Percentiles rank a stretch among this genome's conserved stretches.
Conservation (phyloP, 2,113 vertebrate genomes). For the Myotis davidii region DNA sequence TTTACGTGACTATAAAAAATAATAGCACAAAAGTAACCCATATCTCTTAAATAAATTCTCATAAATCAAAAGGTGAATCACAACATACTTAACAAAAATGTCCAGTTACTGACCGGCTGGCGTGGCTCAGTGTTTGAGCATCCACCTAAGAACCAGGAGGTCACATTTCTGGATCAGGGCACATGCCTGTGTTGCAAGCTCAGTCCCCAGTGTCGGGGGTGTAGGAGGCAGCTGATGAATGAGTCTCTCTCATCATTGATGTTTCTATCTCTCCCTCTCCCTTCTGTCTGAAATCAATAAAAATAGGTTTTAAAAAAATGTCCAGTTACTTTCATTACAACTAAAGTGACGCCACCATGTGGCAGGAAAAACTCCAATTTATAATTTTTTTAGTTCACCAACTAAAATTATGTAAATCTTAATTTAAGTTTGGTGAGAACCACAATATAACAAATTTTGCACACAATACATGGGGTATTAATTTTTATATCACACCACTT, state of each 20-base stretch:
- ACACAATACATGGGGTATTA: background rate
- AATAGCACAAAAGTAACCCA: background rate
- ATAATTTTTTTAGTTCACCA: background rate
- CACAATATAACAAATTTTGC: background rate
- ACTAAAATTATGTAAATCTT: background rate
- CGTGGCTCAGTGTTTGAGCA: too few species aligned
- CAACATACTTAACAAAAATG: background rate
- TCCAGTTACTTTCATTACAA: background rate
- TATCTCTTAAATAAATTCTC: background rate
- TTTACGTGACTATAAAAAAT: background rate
- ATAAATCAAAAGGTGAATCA: background rate
- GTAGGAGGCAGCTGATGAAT: too few species aligned
- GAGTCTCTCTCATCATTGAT: too few species aligned
- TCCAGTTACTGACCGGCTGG: too few species aligned
- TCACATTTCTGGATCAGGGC: too few species aligned
- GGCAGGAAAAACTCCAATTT: background rate
- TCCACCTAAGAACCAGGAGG: too few species aligned
- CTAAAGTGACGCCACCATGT: constrained; percentile 5
- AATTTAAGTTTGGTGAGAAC: background rate
- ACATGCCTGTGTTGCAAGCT: too few species aligned
- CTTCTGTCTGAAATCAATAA: too few species aligned
- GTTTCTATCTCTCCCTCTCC: too few species aligned
- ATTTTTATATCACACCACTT: background rate
- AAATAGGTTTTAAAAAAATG: background rate
- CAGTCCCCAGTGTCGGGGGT: too few species aligned